phyloP scores from a whole-genome alignment of 2,113 vertebrate genomes.

The Scalopus aquaticus region DNA sequence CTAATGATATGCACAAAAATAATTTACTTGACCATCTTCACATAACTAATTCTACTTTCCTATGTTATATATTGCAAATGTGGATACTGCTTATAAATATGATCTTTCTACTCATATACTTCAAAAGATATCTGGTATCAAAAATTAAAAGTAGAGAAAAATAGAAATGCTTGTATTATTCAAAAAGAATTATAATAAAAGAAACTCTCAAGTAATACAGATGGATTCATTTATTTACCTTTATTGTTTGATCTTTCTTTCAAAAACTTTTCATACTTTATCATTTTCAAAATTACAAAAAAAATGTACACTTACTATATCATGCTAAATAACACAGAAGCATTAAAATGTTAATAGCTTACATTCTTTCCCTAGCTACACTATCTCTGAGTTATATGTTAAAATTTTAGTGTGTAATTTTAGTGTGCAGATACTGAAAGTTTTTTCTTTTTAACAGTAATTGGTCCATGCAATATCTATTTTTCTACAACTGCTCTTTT shows the following conservation, averaged over 20 bases:
- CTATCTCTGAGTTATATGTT: conserved; percentile 17
- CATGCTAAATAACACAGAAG: conserved; percentile 43
- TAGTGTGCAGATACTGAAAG: neutral
- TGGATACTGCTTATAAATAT: neutral
- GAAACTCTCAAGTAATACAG: neutral
- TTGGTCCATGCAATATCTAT: neutral
- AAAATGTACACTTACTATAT: neutral
- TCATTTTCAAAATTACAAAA: conserved; percentile 37
- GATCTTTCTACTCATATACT: neutral
- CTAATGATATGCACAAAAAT: neutral
- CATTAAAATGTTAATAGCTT: conserved; percentile 54
- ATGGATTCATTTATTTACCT: neutral
- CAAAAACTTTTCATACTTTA: neutral
- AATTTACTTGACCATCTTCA: neutral
- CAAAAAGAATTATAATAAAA: conserved; percentile 32
- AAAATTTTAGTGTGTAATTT: conserved; percentile 31
- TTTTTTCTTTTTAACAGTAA: neutral
- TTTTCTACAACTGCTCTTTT: neutral
- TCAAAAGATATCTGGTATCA: neutral
- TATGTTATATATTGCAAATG: neutral
- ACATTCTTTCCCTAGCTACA: neutral
- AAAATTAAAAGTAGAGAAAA: conserved; percentile 35
- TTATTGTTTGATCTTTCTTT: neutral
- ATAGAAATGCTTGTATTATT: neutral
- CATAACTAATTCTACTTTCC: neutral